Evolutionary conservation across 2,888 invertebrate species (phyloP).

Genomic region (Polydrusus tereticollis): DNA sequence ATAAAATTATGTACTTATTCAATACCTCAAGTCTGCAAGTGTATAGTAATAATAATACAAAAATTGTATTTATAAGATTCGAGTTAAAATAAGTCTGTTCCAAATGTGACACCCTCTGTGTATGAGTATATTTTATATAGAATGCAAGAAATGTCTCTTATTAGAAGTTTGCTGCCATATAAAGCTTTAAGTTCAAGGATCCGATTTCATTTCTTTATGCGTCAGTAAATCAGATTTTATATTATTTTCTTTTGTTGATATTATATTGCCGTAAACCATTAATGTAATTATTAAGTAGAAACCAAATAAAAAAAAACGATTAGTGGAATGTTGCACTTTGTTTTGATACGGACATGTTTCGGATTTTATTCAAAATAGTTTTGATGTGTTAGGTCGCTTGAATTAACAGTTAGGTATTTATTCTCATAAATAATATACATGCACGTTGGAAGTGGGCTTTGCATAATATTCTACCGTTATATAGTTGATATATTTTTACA

Average conservation of each 20-base stretch:
- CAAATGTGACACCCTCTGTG: no score
- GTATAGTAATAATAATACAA: not conserved
- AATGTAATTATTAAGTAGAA: constrained; percentile 36
- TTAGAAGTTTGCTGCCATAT: constrained; percentile 38
- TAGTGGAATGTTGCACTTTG: constrained; percentile 35
- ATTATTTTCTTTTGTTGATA: constrained; percentile 34
- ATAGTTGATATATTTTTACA: constrained; percentile 9
- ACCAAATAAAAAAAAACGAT: constrained; percentile 17
- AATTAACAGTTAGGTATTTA: constrained; percentile 42
- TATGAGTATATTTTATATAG: not conserved
- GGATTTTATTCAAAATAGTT: constrained; percentile 34
- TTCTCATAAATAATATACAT: constrained; percentile 41
- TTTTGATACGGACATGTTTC: constrained; percentile 21
- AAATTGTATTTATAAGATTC: no score
- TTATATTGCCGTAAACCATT: constrained; percentile 24
- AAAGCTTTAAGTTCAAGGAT: constrained; percentile 45
- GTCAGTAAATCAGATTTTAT: constrained; percentile 36
- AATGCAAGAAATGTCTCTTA: constrained; percentile 38
- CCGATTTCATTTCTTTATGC: constrained; percentile 40
- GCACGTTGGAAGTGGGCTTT: constrained; percentile 28
- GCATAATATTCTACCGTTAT: constrained; percentile 21
- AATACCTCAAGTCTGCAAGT: no score
- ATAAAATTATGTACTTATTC: no score
- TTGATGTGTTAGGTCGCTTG: constrained; percentile 36
- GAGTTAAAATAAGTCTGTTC: no score